Conservation (phyloP, 2,113 vertebrate species). For the Ictidomys tridecemlineatus region DNA sequence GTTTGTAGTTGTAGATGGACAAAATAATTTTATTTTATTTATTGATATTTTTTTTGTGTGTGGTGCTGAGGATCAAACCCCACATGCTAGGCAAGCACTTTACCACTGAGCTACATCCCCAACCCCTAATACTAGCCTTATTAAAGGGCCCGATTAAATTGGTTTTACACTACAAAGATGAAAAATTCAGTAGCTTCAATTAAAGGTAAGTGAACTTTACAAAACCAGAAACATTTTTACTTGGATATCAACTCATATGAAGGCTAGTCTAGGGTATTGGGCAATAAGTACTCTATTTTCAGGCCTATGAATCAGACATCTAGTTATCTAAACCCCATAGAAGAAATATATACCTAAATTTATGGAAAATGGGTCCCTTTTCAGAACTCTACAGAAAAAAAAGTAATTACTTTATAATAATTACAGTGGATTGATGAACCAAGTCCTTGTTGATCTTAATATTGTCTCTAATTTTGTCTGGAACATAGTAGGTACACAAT, state of each 20-base stretch:
- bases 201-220: background rate
- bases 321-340: background rate
- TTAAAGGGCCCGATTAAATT: background rate
- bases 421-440: background rate
- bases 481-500: background rate
- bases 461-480: background rate
- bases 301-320: background rate
- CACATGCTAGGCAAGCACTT: too few species aligned
- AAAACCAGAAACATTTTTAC: background rate
- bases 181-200: conserved; percentile 21
- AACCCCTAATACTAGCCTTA: background rate
- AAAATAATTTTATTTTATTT: too few species aligned
- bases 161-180: background rate
- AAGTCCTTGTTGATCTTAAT: background rate
- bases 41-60: too few species aligned
- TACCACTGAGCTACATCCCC: too few species aligned
- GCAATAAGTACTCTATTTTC: background rate
- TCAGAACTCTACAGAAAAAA: background rate
- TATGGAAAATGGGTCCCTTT: background rate
- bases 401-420: background rate
- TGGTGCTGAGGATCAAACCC: too few species aligned
- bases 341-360: background rate
- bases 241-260: background rate
- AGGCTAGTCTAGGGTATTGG: background rate
- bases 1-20: too few species aligned